phyloP scores from a whole-genome alignment of 2,797 vertebrate species.

The Oreortyx pictus region DNA sequence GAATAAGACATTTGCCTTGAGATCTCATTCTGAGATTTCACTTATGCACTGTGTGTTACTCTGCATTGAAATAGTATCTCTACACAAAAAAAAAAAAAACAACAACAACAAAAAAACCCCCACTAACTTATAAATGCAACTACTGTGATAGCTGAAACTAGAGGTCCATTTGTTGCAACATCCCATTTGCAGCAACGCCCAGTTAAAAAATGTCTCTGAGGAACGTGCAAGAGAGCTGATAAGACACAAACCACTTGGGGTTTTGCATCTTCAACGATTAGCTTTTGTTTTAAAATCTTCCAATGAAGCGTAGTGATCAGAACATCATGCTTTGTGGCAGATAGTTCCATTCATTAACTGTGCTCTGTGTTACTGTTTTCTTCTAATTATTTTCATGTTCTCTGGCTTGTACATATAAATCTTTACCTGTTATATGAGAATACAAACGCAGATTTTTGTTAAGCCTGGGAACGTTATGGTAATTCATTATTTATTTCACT shows the following conservation, averaged over 20 bases:
- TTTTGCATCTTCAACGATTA: slow-evolving; percentile 3
- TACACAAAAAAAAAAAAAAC: neutral
- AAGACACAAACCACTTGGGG: neutral
- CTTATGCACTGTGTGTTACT: neutral
- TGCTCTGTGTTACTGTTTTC: neutral
- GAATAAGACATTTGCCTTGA: slow-evolving; percentile 28
- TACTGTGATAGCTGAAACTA: neutral
- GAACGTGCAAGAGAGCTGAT: neutral
- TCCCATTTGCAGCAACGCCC: neutral
- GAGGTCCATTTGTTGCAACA: slow-evolving; percentile 3
- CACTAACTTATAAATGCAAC: neutral
- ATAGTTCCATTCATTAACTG: neutral
- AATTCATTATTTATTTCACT: neutral
- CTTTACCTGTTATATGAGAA: neutral
- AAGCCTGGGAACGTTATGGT: neutral
- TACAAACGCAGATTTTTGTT: neutral
- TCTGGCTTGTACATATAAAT: neutral
- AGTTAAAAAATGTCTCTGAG: neutral
- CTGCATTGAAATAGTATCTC: neutral
- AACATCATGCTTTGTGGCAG: neutral
- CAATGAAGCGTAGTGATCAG: neutral
- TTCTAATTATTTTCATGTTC: neutral
- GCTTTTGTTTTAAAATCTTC: slow-evolving; percentile 37
- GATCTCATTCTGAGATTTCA: slow-evolving; percentile 21
- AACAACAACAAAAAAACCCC: no score